Percentiles rank a stretch among this genome's conserved stretches.
phyloP scores from a whole-genome alignment of 2,888 invertebrate genomes.

The Coleophora flavipennella region DNA sequence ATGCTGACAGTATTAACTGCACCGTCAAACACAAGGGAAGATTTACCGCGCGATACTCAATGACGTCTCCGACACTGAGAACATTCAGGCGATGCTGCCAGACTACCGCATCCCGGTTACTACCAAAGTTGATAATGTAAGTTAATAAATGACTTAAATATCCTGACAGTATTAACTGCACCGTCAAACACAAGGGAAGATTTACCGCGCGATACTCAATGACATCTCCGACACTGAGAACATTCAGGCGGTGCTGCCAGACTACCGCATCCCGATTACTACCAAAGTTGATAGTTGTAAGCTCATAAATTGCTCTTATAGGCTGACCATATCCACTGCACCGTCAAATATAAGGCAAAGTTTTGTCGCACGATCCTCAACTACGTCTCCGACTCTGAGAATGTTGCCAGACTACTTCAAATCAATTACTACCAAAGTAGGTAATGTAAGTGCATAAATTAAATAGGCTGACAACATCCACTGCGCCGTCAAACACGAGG shows the following conservation, averaged over 20 bases:
- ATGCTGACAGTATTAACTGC: constrained; percentile 52
- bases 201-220: constrained; percentile 52
- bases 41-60: constrained; percentile 54
- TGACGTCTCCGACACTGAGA: constrained; percentile 34
- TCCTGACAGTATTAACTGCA: constrained; percentile 53
- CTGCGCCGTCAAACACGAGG: constrained; percentile 52
- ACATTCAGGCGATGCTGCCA: constrained; percentile 44
- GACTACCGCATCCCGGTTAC: constrained; percentile 53
- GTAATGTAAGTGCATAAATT: constrained; percentile 42
- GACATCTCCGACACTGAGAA: constrained; percentile 36
- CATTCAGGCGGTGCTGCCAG: constrained; percentile 47
- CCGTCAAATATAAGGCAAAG: constrained; percentile 46
- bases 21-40: constrained; percentile 47
- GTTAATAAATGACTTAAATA: no score
- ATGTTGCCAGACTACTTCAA: constrained; percentile 57
- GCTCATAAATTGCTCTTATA: no score
- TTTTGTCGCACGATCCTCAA: constrained; percentile 54
- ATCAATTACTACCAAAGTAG: constrained; percentile 37
- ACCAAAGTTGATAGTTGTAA: constrained; percentile 52
- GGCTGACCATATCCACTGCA: constrained; percentile 51
- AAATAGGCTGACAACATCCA: constrained; percentile 45
- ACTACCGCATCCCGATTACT: constrained; percentile 48
- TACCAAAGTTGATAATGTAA: constrained; percentile 48
- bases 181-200: constrained; percentile 46
- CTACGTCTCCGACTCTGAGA: constrained; percentile 34